Evolutionary conservation across 2,113 vertebrate genomes (phyloP).

Genomic region (Spea multiplicata): DNA sequence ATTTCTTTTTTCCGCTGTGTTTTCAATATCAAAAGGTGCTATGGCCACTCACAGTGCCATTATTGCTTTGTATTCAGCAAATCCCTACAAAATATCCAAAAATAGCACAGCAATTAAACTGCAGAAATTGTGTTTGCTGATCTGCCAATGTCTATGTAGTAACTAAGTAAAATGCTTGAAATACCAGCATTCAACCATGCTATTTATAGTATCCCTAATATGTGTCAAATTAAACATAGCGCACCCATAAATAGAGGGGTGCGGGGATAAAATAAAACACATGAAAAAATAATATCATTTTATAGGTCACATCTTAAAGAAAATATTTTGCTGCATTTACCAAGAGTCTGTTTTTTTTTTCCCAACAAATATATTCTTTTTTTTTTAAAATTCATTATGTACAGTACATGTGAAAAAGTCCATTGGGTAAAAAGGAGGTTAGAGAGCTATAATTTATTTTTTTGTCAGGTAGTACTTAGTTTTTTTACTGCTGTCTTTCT

Average conservation of each 20-base stretch:
- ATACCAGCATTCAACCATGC: constrained; percentile 65
- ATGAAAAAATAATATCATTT: constrained; percentile 68
- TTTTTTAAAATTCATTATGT: constrained; percentile 78
- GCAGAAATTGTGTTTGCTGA: constrained; percentile 69
- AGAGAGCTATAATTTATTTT: constrained; percentile 79
- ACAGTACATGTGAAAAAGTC: constrained; percentile 85
- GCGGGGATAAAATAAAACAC: constrained; percentile 53
- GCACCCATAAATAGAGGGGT: constrained; percentile 67
- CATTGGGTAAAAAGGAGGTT: constrained; percentile 83
- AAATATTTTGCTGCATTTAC: constrained; percentile 82
- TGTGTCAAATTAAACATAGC: constrained; percentile 75
- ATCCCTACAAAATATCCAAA: constrained; percentile 73
- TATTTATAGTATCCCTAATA: constrained; percentile 57
- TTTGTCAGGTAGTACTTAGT: constrained; percentile 88
- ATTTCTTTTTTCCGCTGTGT: constrained; percentile 58
- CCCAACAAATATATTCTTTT: constrained; percentile 85
- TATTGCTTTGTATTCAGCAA: constrained; percentile 76
- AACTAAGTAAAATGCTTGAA: constrained; percentile 63
- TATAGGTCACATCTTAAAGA: constrained; percentile 80
- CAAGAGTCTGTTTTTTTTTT: constrained; percentile 79
- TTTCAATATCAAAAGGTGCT: constrained; percentile 72
- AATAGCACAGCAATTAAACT: constrained; percentile 75
- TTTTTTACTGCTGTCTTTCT: constrained; percentile 73
- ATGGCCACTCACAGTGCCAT: constrained; percentile 71
- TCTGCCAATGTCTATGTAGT: constrained; percentile 66